Base-by-base conservation (phyloP, 2,113 vertebrate species). In the Dermatemys mawii region DNA sequence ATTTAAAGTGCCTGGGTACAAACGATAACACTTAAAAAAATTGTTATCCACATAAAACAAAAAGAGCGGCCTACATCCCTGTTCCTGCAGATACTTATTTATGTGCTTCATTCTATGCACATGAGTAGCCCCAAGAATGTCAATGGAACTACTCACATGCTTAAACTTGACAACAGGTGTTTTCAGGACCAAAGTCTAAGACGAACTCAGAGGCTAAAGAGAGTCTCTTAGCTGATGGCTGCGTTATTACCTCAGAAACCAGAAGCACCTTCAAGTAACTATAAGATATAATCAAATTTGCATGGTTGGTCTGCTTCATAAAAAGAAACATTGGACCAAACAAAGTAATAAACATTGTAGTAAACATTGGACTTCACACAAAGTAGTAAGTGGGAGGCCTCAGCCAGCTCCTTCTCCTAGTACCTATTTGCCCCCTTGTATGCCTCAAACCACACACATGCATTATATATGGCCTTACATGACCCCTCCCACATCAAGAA, bases 221-320 rank as follows among this genome's bases (percentile, higher is more conserved):
- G 13, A 67, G 60, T 67, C 60, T 67, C 17, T 67, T 67, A 48
- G 24, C 21, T n/a, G 2, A 14, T 38, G 35, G 41, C 0, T 73
- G 53, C 51, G 3, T 54, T 73, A n/a, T 1, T 88, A 8, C 38
- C 84, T 89, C 78, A 87, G 11, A 79, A 41, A 35, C 5, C 50
- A 0, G 0, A 5, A 87, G 1, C 11, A 17, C 1, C 0, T 3
- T 67, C 14, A 67, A 67, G 12, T 17, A 19, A 67, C 63, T 13
- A 6, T 83, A 83, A 32, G 2, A 67, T 19, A 49, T 29, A 50
- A 79, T 35, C 78, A 26, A 57, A 19, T 50, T 16, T 54, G 21
- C 8, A 3, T 3, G 1, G 3, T 1, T 24, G 85, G 26, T 2
- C 19, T 4, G 9, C 51, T 70, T 89, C 48, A 54, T 2, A 38